Evolutionary conservation across 2,797 vertebrate species (phyloP).

Genomic region (Champsocephalus esox): DNA sequence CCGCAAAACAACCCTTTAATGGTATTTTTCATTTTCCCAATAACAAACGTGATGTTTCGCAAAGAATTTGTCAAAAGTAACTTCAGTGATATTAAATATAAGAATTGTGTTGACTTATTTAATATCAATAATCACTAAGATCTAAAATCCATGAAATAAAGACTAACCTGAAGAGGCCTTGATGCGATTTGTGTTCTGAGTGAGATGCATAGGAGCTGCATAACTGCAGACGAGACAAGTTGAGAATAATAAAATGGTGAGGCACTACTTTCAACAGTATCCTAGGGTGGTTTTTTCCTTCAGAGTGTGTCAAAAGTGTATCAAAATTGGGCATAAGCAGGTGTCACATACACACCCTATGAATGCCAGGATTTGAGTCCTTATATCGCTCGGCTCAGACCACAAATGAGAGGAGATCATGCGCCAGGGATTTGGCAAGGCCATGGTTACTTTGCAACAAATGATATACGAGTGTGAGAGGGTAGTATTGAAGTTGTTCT

Average conservation of each 20-base stretch:
- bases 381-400: conserved; percentile 17
- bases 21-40: not conserved
- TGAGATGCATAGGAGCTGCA: not conserved
- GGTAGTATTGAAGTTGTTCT: conserved; percentile 35
- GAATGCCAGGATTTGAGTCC: not conserved
- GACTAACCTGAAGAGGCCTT: not conserved
- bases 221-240: conserved; percentile 7
- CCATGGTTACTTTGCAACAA: conserved; percentile 49
- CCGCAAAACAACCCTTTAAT: not conserved
- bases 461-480: conserved; percentile 18
- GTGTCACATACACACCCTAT: not conserved
- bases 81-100: not conserved
- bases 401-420: conserved; percentile 43
- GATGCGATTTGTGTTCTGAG: conserved; percentile 7
- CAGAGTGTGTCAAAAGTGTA: not conserved
- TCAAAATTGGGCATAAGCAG: conserved; percentile 2
- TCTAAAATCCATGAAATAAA: not conserved
- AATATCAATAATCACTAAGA: not conserved
- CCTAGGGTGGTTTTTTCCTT: not conserved
- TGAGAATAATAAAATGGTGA: conserved; percentile 6
- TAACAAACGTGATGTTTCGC: not conserved
- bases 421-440: conserved; percentile 29
- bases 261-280: not conserved
- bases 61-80: not conserved
- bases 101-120: not conserved